A percentile compares a stretch with the other conserved stretches of the same genome.
phyloP scores from a whole-genome alignment of 2,888 invertebrate genomes.

The Masnerella sp. region DNA sequence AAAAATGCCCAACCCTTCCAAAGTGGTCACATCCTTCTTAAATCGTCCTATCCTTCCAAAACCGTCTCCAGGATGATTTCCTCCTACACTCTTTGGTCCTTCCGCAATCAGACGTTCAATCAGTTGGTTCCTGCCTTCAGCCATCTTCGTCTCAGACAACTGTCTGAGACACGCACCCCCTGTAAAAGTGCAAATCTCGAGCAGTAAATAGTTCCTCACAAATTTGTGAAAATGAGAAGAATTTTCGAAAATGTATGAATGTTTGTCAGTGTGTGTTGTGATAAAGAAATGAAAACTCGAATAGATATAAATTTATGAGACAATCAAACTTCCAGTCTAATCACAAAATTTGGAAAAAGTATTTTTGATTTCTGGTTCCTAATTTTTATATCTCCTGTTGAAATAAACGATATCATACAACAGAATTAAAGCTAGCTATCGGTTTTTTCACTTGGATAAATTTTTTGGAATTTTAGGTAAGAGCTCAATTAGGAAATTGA shows the following conservation, averaged over 20 bases:
- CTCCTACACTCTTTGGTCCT: not conserved
- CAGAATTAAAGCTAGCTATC: slow-evolving; percentile 17
- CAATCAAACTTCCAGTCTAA: not conserved
- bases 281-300: not conserved
- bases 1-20: no score
- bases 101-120: not conserved
- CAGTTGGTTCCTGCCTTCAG: not conserved
- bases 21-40: no score
- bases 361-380: not conserved
- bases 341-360: not conserved
- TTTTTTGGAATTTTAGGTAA: not conserved
- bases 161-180: slow-evolving; percentile 23
- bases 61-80: no score
- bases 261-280: not conserved
- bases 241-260: slow-evolving; percentile 15
- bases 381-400: slow-evolving; percentile 13
- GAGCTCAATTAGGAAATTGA: not conserved
- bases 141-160: slow-evolving; percentile 25
- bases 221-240: slow-evolving; percentile 9
- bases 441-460: slow-evolving; percentile 12
- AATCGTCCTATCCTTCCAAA: no score
- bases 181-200: slow-evolving; percentile 34
- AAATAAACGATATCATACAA: slow-evolving; percentile 30
- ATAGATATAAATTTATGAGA: slow-evolving; percentile 7
- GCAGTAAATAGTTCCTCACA: slow-evolving; percentile 37